Conservation (phyloP, 2,888 invertebrate genomes). For the Schizaphis graminum region DNA sequence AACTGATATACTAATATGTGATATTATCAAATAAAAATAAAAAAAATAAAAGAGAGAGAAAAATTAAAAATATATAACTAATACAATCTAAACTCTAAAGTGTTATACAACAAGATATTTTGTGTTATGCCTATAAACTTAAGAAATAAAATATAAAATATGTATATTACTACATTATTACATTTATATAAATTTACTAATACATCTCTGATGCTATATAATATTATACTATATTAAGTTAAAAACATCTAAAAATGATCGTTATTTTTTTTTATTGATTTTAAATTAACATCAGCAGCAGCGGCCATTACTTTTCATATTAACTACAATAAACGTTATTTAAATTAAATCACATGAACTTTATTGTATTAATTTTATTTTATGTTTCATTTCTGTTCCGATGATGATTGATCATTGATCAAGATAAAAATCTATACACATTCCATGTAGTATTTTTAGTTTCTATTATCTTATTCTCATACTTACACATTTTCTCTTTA, state of each 20-base stretch:
- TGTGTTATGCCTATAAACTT: not conserved
- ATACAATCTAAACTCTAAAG: too few species aligned
- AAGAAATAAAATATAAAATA: not conserved
- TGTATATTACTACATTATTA: not conserved
- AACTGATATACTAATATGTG: too few species aligned
- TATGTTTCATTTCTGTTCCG: constrained; percentile 3
- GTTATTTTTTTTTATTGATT: too few species aligned
- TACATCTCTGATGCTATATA: not conserved
- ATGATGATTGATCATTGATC: too few species aligned
- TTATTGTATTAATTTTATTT: not conserved
- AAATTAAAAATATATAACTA: too few species aligned
- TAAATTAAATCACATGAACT: too few species aligned
- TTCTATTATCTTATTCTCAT: not conserved
- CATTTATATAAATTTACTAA: not conserved
- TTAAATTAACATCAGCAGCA: too few species aligned
- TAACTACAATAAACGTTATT: too few species aligned
- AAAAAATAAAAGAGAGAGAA: too few species aligned
- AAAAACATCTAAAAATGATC: not conserved
- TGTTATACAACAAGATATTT: too few species aligned
- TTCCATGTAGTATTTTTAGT: not conserved
- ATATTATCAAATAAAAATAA: too few species aligned
- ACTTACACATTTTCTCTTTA: not conserved
- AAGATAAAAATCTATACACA: not conserved
- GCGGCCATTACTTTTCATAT: too few species aligned
- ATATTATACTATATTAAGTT: not conserved